phyloP scores from a whole-genome alignment of 2,797 vertebrate genomes.

The Psittacula echo region DNA sequence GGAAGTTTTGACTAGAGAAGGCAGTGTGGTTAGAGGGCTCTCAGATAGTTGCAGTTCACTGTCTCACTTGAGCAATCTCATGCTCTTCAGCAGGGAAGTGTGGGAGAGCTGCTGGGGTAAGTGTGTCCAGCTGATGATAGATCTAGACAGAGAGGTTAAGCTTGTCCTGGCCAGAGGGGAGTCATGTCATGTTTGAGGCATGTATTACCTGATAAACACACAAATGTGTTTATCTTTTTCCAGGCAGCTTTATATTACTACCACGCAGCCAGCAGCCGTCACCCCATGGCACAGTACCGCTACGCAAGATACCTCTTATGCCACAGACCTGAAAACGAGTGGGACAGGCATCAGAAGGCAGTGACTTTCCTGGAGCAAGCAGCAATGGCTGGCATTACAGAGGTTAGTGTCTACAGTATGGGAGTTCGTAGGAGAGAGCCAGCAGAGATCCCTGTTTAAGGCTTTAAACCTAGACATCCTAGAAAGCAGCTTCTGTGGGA shows the following conservation, averaged over 20 bases:
- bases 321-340: constrained; percentile 66
- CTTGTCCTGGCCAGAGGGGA: not conserved
- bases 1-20: not conserved
- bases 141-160: not conserved
- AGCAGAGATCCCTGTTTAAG: not conserved
- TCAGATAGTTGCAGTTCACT: not conserved
- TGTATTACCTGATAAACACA: not conserved
- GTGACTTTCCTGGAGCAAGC: constrained; percentile 83
- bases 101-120: not conserved
- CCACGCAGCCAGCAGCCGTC: constrained; percentile 83
- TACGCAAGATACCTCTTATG: constrained; percentile 85
- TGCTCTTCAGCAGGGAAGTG: not conserved
- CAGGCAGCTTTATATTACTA: constrained; percentile 89
- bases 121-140: not conserved
- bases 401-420: constrained; percentile 75
- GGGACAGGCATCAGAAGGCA: constrained; percentile 70
- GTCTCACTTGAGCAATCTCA: not conserved
- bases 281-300: constrained; percentile 89
- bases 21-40: not conserved
- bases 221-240: not conserved
- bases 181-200: not conserved
- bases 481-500: not conserved
- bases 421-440: not conserved
- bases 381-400: constrained; percentile 82
- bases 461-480: not conserved